A percentile compares a stretch with the other conserved stretches of the same genome.
Evolutionary conservation across 1,140 invertebrate species (phyloP).

Genomic region (Laupala kohalensis): DNA sequence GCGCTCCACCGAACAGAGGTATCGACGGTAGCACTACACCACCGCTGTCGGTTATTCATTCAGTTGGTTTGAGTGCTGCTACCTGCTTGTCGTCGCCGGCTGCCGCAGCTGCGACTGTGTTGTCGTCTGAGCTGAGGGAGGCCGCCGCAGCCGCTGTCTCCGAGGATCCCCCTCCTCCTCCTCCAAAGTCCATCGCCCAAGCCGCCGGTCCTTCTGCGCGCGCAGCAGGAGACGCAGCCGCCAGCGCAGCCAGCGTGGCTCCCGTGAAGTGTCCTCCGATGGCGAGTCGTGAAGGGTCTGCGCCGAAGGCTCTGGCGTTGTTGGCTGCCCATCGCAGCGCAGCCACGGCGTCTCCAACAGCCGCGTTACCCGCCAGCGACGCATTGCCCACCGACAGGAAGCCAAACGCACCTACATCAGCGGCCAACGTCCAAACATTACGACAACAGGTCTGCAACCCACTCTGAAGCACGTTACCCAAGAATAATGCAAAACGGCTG

Average conservation of each 20-base stretch:
- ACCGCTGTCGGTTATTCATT: too few species aligned
- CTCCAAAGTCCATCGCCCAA: too few species aligned
- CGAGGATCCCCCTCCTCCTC: too few species aligned
- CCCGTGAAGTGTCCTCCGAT: neutral
- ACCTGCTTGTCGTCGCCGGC: neutral
- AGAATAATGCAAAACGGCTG: too few species aligned
- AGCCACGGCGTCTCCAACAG: neutral
- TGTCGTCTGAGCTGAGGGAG: too few species aligned
- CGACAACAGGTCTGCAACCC: too few species aligned
- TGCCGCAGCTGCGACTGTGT: neutral
- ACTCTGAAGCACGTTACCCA: too few species aligned
- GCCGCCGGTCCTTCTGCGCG: neutral
- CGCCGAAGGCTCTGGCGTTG: neutral
- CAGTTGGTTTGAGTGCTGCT: too few species aligned
- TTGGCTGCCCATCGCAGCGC: neutral
- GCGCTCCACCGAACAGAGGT: too few species aligned
- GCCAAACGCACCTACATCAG: neutral
- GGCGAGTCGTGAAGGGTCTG: neutral
- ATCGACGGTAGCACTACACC: too few species aligned
- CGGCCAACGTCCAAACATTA: too few species aligned
- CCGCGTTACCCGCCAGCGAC: neutral
- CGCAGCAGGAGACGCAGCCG: neutral
- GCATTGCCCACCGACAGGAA: neutral
- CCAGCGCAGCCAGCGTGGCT: neutral
- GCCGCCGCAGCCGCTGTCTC: too few species aligned